These are phyloP conservation scores for Napeogenes sylphis DNA, from an alignment of 2,888 invertebrate species.

Conservation along the genomic window DNA sequence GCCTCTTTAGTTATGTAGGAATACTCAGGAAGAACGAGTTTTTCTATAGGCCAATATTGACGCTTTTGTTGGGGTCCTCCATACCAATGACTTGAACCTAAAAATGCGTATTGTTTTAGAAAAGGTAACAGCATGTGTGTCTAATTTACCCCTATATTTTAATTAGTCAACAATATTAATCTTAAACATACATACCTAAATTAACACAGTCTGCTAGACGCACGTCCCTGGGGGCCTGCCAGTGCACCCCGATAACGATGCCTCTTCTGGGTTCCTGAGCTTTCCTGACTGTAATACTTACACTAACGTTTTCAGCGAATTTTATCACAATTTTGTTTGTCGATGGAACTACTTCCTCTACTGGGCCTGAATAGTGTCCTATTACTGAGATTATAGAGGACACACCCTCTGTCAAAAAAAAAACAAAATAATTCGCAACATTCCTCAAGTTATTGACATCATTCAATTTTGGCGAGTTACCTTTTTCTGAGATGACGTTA, in stretches of 20 bases:
- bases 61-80: slow-evolving; percentile 78
- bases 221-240: slow-evolving; percentile 53
- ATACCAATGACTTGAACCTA: slow-evolving; percentile 78
- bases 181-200: slow-evolving; percentile 45
- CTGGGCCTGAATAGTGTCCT: slow-evolving; percentile 50
- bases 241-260: slow-evolving; percentile 50
- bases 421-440: background rate
- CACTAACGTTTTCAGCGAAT: slow-evolving; percentile 54
- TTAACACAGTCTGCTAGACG: slow-evolving; percentile 60
- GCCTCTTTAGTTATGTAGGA: slow-evolving; percentile 78
- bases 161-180: background rate
- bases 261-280: slow-evolving; percentile 44
- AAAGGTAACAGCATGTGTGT: background rate
- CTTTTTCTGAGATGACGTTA: slow-evolving; percentile 3
- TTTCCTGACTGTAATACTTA: slow-evolving; percentile 51
- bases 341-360: slow-evolving; percentile 42
- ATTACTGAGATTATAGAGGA: slow-evolving; percentile 57
- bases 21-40: slow-evolving; percentile 67
- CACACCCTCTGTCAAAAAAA: slow-evolving; percentile 41
- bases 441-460: background rate
- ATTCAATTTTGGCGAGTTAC: slow-evolving; percentile 6
- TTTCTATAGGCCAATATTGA: slow-evolving; percentile 81
- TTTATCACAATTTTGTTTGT: slow-evolving; percentile 51
- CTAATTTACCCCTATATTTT: background rate
- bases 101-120: slow-evolving; percentile 14